Percentiles rank a stretch among this genome's conserved stretches.
Evolutionary conservation across 2,888 invertebrate species (phyloP).

Genomic region (Chrysolina haemoptera): DNA sequence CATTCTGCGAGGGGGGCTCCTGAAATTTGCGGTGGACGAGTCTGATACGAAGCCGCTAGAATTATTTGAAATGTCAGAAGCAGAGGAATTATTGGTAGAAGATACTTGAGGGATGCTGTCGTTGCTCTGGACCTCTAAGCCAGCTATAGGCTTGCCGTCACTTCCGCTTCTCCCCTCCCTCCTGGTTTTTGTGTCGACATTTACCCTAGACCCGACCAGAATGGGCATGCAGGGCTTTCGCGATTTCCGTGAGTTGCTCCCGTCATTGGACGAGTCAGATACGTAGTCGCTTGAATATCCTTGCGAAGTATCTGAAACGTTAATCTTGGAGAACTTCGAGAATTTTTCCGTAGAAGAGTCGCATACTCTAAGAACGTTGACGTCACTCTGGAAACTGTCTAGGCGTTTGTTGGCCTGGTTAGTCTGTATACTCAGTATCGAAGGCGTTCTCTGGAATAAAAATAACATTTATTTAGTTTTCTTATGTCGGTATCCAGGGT

Average conservation of each 20-base stretch:
- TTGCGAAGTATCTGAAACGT: neutral
- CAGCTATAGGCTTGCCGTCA: slow-evolving; percentile 46
- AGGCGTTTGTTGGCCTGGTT: slow-evolving; percentile 60
- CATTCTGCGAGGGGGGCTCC: slow-evolving; percentile 20
- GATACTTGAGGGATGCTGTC: slow-evolving; percentile 65
- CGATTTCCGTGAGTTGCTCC: slow-evolving; percentile 21
- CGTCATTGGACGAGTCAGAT: slow-evolving; percentile 44
- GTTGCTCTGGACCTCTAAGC: slow-evolving; percentile 58
- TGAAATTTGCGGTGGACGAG: slow-evolving; percentile 33
- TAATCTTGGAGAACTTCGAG: slow-evolving; percentile 33
- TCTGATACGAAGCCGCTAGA: slow-evolving; percentile 49
- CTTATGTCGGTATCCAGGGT: too few relatives aligned
- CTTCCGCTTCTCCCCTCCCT: slow-evolving; percentile 48
- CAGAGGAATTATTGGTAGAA: slow-evolving; percentile 30
- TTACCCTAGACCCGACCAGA: too few relatives aligned
- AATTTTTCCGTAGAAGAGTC: slow-evolving; percentile 31
- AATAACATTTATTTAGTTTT: too few relatives aligned
- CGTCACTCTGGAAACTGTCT: slow-evolving; percentile 64
- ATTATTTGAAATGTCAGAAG: slow-evolving; percentile 23
- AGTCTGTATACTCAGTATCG: slow-evolving; percentile 63
- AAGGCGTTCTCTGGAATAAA: slow-evolving; percentile 61
- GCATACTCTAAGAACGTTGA: slow-evolving; percentile 64
- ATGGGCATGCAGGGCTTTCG: slow-evolving; percentile 58
- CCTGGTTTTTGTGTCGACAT: too few relatives aligned
- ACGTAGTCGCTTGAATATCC: slow-evolving; percentile 43